A percentile compares a stretch with the other conserved stretches of the same genome.
Conservation (phyloP, 1,140 invertebrate species). For the Cydia strobilella region DNA sequence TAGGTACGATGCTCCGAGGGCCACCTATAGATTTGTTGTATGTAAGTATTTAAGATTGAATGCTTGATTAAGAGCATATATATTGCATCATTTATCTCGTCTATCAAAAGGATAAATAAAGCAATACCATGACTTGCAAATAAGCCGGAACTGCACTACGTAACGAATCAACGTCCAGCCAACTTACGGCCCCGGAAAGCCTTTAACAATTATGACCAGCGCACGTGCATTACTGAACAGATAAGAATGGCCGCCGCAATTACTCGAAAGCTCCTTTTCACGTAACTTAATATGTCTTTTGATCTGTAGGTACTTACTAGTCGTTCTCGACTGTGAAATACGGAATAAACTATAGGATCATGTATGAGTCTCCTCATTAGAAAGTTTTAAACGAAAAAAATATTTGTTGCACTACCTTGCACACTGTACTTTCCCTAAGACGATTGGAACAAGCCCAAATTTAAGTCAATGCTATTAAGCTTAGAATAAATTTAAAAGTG, state of each 20-base stretch:
- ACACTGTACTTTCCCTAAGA: too few relatives aligned
- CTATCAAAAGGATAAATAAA: not conserved
- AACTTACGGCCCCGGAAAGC: slow-evolving; percentile 17
- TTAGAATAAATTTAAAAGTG: too few relatives aligned
- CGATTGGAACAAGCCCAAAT: too few relatives aligned
- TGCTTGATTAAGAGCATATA: too few relatives aligned
- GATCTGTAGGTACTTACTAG: slow-evolving; percentile 18
- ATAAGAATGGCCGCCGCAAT: slow-evolving; percentile 24
- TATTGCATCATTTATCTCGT: not conserved
- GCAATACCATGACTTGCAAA: not conserved
- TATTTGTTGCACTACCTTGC: too few relatives aligned
- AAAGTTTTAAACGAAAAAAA: too few relatives aligned
- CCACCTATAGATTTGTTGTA: too few relatives aligned
- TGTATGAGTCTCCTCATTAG: too few relatives aligned
- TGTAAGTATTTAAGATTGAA: too few relatives aligned
- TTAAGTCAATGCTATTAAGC: too few relatives aligned
- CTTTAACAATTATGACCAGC: slow-evolving; percentile 12
- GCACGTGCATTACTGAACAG: not conserved
- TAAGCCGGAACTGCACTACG: not conserved
- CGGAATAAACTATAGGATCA: too few relatives aligned
- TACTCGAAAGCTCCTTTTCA: slow-evolving; percentile 20
- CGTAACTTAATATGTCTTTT: slow-evolving; percentile 23
- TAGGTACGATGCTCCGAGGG: too few relatives aligned
- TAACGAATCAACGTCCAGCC: slow-evolving; percentile 18
- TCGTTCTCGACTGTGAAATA: slow-evolving; percentile 6